phyloP scores from a whole-genome alignment of 2,797 vertebrate species.

The Falco biarmicus region DNA sequence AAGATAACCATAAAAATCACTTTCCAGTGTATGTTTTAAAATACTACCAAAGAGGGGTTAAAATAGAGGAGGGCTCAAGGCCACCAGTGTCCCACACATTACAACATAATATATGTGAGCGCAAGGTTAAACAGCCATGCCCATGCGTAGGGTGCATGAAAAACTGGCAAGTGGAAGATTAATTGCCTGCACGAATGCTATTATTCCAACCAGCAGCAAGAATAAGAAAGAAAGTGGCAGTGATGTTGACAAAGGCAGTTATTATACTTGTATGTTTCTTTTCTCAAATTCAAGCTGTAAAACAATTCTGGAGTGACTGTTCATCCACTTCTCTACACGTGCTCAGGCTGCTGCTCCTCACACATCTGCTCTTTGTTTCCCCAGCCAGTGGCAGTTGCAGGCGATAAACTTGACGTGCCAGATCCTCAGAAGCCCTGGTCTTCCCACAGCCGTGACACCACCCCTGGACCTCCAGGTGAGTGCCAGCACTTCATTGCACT shows the following conservation, averaged over 20 bases:
- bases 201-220: slow-evolving; percentile 24
- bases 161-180: slow-evolving; percentile 57
- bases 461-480: not conserved
- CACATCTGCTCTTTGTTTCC: not conserved
- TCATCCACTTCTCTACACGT: not conserved
- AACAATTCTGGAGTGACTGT: not conserved
- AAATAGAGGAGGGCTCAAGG: slow-evolving; percentile 30
- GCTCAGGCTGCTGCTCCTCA: not conserved
- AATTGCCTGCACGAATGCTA: slow-evolving; percentile 50
- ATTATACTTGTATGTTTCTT: slow-evolving; percentile 19
- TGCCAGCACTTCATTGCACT: not conserved
- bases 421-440: not conserved
- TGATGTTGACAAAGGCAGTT: slow-evolving; percentile 61
- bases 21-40: slow-evolving; percentile 13
- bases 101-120: slow-evolving; percentile 54
- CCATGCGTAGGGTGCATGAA: slow-evolving; percentile 49
- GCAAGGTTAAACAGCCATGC: slow-evolving; percentile 42
- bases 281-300: slow-evolving; percentile 40
- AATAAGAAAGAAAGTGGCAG: slow-evolving; percentile 18
- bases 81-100: slow-evolving; percentile 38
- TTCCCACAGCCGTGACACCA: not conserved
- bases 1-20: slow-evolving; percentile 42
- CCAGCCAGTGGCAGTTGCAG: not conserved
- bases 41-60: slow-evolving; percentile 49
- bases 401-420: not conserved